phyloP scores from a whole-genome alignment of 2,113 vertebrate genomes.

The Peromyscus polionotus region DNA sequence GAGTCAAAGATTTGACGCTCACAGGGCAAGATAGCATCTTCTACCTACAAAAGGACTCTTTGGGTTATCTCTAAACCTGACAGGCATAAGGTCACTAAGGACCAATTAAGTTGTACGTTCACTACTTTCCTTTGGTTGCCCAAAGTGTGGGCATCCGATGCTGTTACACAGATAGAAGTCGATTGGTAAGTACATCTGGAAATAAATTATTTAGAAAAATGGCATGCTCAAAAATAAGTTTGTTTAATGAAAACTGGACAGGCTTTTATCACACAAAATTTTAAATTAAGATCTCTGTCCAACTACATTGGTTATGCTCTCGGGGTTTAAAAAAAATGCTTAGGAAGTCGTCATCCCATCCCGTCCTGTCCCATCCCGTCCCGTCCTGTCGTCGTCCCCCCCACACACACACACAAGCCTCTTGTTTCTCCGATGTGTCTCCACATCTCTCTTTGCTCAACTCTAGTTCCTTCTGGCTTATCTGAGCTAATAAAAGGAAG shows the following conservation, averaged over 20 bases:
- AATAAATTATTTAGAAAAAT: slow-evolving; percentile 49
- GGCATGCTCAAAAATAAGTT: neutral
- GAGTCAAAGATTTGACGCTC: neutral
- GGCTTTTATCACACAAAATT: slow-evolving; percentile 33
- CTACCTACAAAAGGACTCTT: neutral
- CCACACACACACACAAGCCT: neutral
- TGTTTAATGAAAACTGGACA: slow-evolving; percentile 18
- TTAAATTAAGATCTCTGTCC: slow-evolving; percentile 18
- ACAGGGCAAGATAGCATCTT: neutral
- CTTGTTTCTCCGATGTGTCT: neutral
- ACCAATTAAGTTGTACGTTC: slow-evolving; percentile 9
- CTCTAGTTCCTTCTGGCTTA: slow-evolving; percentile 25
- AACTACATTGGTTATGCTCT: slow-evolving; percentile 36
- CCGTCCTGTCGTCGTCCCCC: too few species aligned
- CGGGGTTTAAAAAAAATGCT: neutral
- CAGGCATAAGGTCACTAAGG: neutral
- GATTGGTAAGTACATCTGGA: neutral
- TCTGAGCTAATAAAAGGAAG: neutral
- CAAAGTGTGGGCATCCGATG: neutral
- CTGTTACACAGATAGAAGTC: neutral
- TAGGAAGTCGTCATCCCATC: neutral
- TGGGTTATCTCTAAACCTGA: neutral
- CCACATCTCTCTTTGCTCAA: neutral
- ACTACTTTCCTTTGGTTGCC: slow-evolving; percentile 24
- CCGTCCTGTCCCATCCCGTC: neutral